Percentiles rank a stretch among this genome's conserved stretches.
Conservation (phyloP, 2,888 invertebrate species). For the Drosophila colorata region DNA sequence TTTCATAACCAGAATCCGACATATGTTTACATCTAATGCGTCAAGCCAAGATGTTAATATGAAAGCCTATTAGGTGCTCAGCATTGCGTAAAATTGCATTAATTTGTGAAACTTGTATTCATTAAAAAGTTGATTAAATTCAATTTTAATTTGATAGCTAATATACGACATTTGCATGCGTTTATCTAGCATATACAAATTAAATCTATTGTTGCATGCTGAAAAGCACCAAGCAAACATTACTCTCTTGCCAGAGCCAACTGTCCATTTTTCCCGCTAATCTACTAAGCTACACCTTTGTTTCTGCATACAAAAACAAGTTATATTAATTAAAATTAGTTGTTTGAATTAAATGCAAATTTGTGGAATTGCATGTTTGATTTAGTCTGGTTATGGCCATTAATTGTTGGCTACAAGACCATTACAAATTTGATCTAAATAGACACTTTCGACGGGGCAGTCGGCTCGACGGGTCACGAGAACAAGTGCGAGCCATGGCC, state of each 20-base stretch:
- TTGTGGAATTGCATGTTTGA: constrained; percentile 22
- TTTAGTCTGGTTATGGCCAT: constrained; percentile 28
- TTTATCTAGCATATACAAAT: neutral
- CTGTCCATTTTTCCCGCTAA: neutral
- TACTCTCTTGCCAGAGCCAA: neutral
- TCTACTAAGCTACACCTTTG: constrained; percentile 11
- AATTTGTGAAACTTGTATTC: neutral
- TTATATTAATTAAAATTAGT: constrained; percentile 8
- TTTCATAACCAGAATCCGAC: too few species aligned
- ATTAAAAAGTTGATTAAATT: neutral
- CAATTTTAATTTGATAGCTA: too few species aligned
- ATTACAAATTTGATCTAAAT: constrained; percentile 28
- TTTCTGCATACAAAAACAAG: constrained; percentile 16
- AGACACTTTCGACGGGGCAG: constrained; percentile 12
- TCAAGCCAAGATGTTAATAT: too few species aligned
- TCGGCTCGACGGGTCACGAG: constrained; percentile 38
- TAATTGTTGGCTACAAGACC: constrained; percentile 12
- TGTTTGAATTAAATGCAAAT: constrained; percentile 29
- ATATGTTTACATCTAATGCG: too few species aligned
- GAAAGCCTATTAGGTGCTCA: neutral
- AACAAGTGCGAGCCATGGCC: constrained; percentile 60
- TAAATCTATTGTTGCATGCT: neutral
- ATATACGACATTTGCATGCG: too few species aligned
- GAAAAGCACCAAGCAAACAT: neutral
- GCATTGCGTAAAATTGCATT: neutral